Percentiles rank a stretch among this genome's conserved stretches.
Conservation (phyloP, 2,888 invertebrate genomes). For the Ophion slaviceki region DNA sequence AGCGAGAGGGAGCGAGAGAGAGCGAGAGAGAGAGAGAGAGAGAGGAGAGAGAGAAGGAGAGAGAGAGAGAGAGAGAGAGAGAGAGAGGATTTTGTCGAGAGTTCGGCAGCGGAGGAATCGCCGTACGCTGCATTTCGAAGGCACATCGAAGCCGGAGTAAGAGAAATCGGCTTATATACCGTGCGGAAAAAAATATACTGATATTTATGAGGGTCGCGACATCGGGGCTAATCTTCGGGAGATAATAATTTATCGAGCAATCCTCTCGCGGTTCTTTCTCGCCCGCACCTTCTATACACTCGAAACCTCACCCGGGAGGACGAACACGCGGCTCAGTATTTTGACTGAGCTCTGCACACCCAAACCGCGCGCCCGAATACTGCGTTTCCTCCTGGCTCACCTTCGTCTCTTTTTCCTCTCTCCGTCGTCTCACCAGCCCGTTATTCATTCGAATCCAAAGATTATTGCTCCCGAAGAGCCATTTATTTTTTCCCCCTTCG, state of each 20-base stretch:
- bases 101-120: conserved; percentile 77
- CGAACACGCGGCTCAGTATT: conserved; percentile 56
- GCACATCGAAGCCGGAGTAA: conserved; percentile 78
- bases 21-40: conserved; percentile 34
- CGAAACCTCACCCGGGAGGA: conserved; percentile 23
- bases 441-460: conserved; percentile 47
- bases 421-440: conserved; percentile 68
- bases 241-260: conserved; percentile 82
- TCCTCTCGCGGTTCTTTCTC: conserved; percentile 43
- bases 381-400: conserved; percentile 61
- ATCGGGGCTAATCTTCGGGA: conserved; percentile 82
- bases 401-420: conserved; percentile 64
- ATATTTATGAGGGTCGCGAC: conserved; percentile 83
- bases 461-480: conserved; percentile 46
- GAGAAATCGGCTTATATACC: conserved; percentile 82
- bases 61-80: conserved; percentile 38
- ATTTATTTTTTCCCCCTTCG: background rate
- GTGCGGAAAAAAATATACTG: conserved; percentile 81
- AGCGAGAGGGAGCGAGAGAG: conserved; percentile 41
- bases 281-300: conserved; percentile 34
- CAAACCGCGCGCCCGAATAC: background rate
- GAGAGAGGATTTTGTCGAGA: conserved; percentile 46
- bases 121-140: conserved; percentile 78
- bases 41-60: conserved; percentile 40
- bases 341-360: conserved; percentile 60